phyloP scores from a whole-genome alignment of 2,888 invertebrate species.

The Adineta ricciae region DNA sequence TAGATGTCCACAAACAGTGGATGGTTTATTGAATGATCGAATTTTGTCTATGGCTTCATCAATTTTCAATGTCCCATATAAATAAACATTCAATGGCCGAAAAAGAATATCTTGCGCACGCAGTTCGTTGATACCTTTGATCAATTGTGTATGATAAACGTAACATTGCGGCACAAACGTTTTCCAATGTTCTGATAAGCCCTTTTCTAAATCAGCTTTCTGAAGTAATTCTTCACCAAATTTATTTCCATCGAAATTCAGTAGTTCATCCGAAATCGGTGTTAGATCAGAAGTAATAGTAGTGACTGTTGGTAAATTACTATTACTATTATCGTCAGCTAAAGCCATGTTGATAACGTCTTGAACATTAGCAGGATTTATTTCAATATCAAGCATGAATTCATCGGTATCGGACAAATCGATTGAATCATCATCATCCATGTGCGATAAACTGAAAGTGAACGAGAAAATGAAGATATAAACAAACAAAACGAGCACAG shows the following conservation, averaged over 20 bases:
- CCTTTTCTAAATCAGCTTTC: constrained; percentile 12
- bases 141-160: constrained; percentile 4
- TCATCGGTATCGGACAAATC: background rate
- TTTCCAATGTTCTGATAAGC: constrained; percentile 27
- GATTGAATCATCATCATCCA: background rate
- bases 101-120: constrained; percentile 20
- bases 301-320: background rate
- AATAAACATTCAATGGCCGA: constrained; percentile 26
- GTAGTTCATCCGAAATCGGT: background rate
- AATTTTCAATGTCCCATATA: constrained; percentile 20
- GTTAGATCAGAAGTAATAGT: background rate
- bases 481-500: background rate
- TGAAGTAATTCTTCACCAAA: constrained; percentile 19
- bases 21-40: constrained; percentile 22
- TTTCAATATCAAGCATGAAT: constrained; percentile 2
- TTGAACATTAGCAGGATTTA: background rate
- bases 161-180: constrained; percentile 25
- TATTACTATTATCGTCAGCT: background rate
- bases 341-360: background rate
- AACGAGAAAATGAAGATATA: no score
- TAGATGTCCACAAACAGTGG: constrained; percentile 29
- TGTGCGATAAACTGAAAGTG: no score
- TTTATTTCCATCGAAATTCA: background rate
- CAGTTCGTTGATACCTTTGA: constrained; percentile 20
- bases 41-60: background rate